Percentiles rank a stretch among this genome's conserved stretches.
These are phyloP conservation scores for Megastigmus dorsalis DNA, from an alignment of 2,888 invertebrate genomes.

Conservation along the genomic window DNA sequence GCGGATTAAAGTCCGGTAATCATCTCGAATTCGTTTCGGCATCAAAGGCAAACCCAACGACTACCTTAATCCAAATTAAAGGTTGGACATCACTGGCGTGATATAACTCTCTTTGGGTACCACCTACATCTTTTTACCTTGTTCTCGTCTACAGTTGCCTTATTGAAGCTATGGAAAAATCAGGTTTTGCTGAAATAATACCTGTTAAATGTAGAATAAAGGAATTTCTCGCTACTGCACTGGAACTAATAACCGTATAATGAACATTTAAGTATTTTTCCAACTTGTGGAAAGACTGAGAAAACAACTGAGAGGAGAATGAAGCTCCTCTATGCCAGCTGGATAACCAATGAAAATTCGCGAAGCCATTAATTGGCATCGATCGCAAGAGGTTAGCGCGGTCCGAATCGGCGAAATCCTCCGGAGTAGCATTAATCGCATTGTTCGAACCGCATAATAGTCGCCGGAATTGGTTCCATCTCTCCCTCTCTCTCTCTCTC, in stretches of 20 bases:
- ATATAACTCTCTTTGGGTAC: too few species aligned
- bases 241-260: not conserved
- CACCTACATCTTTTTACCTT: too few species aligned
- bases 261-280: too few species aligned
- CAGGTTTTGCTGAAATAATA: too few species aligned
- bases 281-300: too few species aligned
- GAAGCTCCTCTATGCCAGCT: too few species aligned
- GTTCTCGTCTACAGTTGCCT: too few species aligned
- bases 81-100: too few species aligned
- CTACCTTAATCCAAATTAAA: constrained; percentile 40
- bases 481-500: not conserved
- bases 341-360: not conserved
- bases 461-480: constrained; percentile 9
- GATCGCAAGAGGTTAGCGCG: constrained; percentile 10
- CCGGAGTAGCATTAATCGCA: constrained; percentile 45
- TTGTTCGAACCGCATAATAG: constrained; percentile 51
- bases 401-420: constrained; percentile 36
- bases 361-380: constrained; percentile 12
- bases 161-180: too few species aligned
- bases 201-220: too few species aligned
- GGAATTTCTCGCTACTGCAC: not conserved
- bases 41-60: constrained; percentile 3
- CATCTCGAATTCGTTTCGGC: constrained; percentile 27
- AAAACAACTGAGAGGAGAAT: too few species aligned
- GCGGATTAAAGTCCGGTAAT: constrained; percentile 36